phyloP scores from a whole-genome alignment of 2,113 vertebrate genomes.

The Grammomys surdaster region DNA sequence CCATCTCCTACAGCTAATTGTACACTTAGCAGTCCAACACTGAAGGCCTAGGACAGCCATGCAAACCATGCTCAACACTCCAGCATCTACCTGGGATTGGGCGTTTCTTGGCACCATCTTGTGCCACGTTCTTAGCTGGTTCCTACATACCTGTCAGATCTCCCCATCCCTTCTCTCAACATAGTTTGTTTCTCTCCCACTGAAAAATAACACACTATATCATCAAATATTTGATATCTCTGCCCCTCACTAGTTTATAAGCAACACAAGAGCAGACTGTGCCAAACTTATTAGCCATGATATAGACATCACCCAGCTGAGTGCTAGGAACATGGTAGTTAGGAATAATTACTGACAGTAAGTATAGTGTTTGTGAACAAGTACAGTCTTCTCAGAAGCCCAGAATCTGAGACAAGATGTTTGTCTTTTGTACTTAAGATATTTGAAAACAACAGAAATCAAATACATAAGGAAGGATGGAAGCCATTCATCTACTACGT shows the following conservation, averaged over 20 bases:
- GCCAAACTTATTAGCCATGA: not conserved
- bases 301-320: not conserved
- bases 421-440: not conserved
- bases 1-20: not conserved
- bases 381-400: not conserved
- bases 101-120: not conserved
- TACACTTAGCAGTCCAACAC: not conserved
- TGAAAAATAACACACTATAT: not conserved
- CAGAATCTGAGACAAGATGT: not conserved
- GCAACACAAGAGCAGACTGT: not conserved
- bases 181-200: not conserved
- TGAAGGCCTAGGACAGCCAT: not conserved
- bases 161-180: not conserved
- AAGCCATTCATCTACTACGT: not conserved
- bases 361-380: not conserved
- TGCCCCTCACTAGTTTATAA: not conserved
- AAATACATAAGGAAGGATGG: not conserved
- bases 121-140: not conserved
- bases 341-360: not conserved
- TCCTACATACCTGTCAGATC: not conserved
- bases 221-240: not conserved
- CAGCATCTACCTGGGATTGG: no score
- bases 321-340: not conserved
- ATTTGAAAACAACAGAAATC: slow-evolving; percentile 1
- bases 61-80: not conserved